Conservation (phyloP, 2,113 vertebrate species). For the Hemiprocne comata region DNA sequence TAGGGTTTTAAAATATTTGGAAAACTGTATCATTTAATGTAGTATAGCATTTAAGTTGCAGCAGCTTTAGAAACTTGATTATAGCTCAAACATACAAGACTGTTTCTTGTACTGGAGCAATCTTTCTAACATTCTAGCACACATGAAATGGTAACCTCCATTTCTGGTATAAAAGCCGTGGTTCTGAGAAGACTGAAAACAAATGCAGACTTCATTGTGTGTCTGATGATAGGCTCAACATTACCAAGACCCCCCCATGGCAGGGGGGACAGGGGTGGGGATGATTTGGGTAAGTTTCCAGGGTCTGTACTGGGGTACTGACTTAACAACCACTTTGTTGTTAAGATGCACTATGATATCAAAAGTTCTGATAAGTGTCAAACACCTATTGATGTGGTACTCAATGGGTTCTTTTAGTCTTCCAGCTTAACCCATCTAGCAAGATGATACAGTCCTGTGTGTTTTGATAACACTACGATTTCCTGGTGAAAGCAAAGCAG, state of each 20-base stretch:
- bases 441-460: not conserved
- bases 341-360: not conserved
- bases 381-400: not conserved
- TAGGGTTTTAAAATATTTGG: not conserved
- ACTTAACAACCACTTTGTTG: not conserved
- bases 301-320: not conserved
- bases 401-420: not conserved
- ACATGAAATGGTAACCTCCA: not conserved
- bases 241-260: too few species aligned
- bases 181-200: not conserved
- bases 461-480: not conserved
- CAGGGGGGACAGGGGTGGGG: too few species aligned
- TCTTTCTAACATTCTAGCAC: not conserved
- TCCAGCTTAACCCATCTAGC: not conserved
- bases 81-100: too few species aligned
- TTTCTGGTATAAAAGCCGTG: not conserved
- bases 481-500: not conserved
- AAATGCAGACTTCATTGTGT: fast-evolving
- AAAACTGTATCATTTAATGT: not conserved
- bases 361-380: not conserved
- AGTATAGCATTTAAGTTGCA: fast-evolving
- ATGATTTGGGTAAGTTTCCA: not conserved
- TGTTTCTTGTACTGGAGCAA: not conserved
- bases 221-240: too few species aligned
- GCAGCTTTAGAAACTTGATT: not conserved